A percentile compares a stretch with the other conserved stretches of the same genome.
phyloP scores from a whole-genome alignment of 1,140 invertebrate genomes.

The Coptotermes formosanus region DNA sequence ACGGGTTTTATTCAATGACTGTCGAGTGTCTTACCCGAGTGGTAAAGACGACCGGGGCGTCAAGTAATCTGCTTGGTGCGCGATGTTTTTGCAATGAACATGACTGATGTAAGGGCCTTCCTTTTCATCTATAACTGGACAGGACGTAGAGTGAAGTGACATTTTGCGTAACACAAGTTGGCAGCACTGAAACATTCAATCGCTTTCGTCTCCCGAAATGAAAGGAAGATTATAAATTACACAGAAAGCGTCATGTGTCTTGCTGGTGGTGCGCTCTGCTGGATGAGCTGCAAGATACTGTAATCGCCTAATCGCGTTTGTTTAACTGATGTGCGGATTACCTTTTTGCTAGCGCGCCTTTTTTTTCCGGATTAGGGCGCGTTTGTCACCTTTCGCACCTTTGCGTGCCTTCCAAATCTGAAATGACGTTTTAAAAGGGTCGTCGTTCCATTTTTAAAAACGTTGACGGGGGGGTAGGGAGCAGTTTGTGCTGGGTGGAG shows the following conservation, averaged over 20 bases:
- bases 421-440: constrained; percentile 34
- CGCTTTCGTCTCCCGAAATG: constrained; percentile 9
- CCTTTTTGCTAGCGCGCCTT: constrained; percentile 1
- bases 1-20: too few relatives aligned
- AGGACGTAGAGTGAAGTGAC: background rate
- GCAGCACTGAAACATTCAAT: constrained; percentile 11
- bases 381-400: background rate
- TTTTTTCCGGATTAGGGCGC: background rate
- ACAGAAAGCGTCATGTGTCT: constrained; percentile 1
- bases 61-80: too few relatives aligned
- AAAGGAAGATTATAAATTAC: constrained; percentile 19
- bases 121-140: background rate
- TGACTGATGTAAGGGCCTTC: too few relatives aligned
- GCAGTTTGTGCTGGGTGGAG: background rate
- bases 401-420: constrained; percentile 27
- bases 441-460: constrained; percentile 22
- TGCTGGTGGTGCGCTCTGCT: constrained; percentile 1
- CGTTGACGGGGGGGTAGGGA: constrained; percentile 9
- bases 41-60: too few relatives aligned
- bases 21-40: too few relatives aligned
- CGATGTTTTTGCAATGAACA: background rate
- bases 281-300: background rate
- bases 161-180: background rate
- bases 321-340: constrained; percentile 19
- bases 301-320: constrained; percentile 1